A percentile compares a stretch with the other conserved stretches of the same genome.
Conservation (phyloP, 1,140 invertebrate genomes). For the Ooceraea biroi region DNA sequence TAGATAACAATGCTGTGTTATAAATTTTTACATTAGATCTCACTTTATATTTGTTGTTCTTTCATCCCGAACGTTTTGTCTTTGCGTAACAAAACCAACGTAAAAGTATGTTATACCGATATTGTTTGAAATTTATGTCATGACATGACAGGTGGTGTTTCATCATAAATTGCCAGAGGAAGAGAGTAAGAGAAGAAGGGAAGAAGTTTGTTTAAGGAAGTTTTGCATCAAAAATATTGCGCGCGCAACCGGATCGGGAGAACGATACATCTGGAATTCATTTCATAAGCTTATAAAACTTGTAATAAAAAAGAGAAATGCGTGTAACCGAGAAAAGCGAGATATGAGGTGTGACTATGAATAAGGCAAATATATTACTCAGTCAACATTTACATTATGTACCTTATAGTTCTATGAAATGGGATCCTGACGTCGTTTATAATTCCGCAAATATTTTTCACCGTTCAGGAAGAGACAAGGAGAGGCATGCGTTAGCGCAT, state of each 20-base stretch:
- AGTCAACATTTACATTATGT: background rate
- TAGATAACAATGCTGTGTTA: background rate
- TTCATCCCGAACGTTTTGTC: background rate
- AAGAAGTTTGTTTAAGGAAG: background rate
- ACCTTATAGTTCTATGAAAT: background rate
- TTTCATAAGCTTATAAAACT: background rate
- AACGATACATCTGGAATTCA: background rate
- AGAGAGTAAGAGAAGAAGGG: no score
- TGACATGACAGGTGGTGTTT: background rate
- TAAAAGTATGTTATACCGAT: background rate
- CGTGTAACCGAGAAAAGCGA: background rate
- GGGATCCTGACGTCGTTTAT: background rate
- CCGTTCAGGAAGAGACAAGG: background rate
- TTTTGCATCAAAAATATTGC: background rate
- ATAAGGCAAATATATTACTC: slow-evolving; percentile 5
- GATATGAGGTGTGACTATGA: background rate
- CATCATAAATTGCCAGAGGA: background rate
- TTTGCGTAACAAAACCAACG: background rate
- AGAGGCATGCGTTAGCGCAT: slow-evolving; percentile 4
- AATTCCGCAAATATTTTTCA: slow-evolving; percentile 27
- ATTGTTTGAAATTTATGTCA: slow-evolving; percentile 6
- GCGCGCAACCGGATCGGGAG: background rate
- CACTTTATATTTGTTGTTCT: background rate
- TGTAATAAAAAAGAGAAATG: background rate
- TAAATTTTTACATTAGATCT: background rate